Base-by-base conservation (phyloP, 1,140 invertebrate genomes). In the Lucilia sericata region DNA sequence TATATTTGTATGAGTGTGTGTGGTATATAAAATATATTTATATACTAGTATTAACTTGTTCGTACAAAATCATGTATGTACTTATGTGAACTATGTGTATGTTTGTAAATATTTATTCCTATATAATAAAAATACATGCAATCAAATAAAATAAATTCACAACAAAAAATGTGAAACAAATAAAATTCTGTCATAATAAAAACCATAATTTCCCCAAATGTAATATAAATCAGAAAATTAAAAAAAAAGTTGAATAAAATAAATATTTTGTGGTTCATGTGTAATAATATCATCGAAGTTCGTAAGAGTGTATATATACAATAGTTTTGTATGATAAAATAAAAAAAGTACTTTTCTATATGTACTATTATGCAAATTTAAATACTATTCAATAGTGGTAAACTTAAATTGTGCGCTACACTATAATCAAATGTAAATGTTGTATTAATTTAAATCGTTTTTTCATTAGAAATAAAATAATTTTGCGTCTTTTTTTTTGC, bases 181-280 rank as follows among this genome's bases (percentile, higher is more conserved):
- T 21, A 74, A 30, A 74, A 74, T 74, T 25, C 30, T 76, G 34
- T 76, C 74, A 42, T 42, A 76, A 14, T 42, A 30, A 42, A 76
- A 42, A 76, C 34, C 74, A 76, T 76, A 76, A 76, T 76, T 76
- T 42, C 36, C 74, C 74, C 14, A 42, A 76, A 76, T 42, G 74
- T 36, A 42, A 76, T 76, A 76, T 76, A 76, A 76, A 42, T 76
- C 74, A 76, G 19, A 76, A 42, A 42, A 75, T 34, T 2, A 2
- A 34, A 9, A 34, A 74, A 76, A 42, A 76, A 36, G 51, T 55
- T 55, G 5, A 74, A 74, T 30, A 74, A 74, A 74, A 74, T 55
- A 55, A 13, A 55, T 42, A 42, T 42, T 42, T 42, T 42, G 42
- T 42, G 51, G 51, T n/a, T 55, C 4, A 55, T 17, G 17, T n/a